Percentiles rank a stretch among this genome's conserved stretches.
Conservation (phyloP, 2,797 vertebrate genomes). For the Myiothlypis chrysogaster region DNA sequence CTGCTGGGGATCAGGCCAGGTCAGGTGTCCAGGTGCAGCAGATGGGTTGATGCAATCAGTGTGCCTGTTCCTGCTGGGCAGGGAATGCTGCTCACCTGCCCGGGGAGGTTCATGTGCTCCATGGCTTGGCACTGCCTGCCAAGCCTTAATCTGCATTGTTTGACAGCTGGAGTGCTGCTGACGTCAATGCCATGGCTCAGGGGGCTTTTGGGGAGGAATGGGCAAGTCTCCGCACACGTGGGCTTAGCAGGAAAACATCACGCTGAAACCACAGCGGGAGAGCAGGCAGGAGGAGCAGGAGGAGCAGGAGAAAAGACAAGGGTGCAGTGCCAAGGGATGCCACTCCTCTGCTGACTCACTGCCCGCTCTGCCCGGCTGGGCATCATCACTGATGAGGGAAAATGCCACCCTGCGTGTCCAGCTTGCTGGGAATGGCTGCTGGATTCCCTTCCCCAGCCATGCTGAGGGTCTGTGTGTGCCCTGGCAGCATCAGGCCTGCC, state of each 20-base stretch:
- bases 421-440: background rate
- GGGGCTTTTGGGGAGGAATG: conserved; percentile 42
- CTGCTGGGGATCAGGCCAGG: background rate
- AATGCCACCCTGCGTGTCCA: background rate
- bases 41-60: background rate
- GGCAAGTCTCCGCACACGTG: conserved; percentile 37
- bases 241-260: background rate
- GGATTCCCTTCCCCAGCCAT: rapidly evolving
- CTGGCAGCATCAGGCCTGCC: background rate
- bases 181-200: conserved; percentile 67
- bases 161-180: conserved; percentile 45
- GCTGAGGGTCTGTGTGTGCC: rapidly evolving
- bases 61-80: conserved; percentile 5
- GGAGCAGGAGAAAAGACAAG: background rate
- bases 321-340: background rate
- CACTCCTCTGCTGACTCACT: background rate
- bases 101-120: background rate
- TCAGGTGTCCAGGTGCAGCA: conserved; percentile 1
- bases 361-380: background rate
- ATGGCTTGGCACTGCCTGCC: background rate
- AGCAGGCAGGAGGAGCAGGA: background rate
- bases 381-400: background rate
- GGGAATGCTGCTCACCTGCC: conserved; percentile 41
- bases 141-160: conserved; percentile 35
- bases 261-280: background rate